Percentiles rank a stretch among this genome's conserved stretches.
phyloP scores from a whole-genome alignment of 2,888 invertebrate genomes.

The Lasioglossum lativentre region DNA sequence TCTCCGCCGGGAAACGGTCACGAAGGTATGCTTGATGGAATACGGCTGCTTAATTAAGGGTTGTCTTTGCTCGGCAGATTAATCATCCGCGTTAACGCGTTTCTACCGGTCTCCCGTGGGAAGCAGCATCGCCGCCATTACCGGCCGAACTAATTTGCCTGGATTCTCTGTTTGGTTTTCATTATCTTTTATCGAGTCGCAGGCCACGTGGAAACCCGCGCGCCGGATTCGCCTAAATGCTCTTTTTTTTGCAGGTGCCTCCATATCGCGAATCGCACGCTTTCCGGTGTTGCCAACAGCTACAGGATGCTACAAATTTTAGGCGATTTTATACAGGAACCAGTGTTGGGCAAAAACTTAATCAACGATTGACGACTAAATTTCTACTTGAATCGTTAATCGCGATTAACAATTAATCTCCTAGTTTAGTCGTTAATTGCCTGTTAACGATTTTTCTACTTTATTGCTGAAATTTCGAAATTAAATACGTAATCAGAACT shows the following conservation, averaged over 20 bases:
- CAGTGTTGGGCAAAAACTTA: no score
- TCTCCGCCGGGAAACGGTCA: constrained; percentile 4
- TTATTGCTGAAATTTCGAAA: no score
- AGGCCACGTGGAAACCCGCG: neutral
- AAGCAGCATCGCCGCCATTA: neutral
- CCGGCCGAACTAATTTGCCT: constrained; percentile 17
- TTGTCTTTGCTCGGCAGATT: constrained; percentile 45
- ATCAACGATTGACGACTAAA: no score
- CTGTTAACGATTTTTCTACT: no score
- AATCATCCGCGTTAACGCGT: constrained; percentile 37
- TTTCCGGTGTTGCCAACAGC: neutral
- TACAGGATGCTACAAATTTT: neutral
- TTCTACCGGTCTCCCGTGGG: neutral
- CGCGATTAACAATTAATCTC: no score
- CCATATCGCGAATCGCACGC: neutral
- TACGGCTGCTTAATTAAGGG: constrained; percentile 43
- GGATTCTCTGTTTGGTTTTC: constrained; percentile 20
- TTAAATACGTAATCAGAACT: no score
- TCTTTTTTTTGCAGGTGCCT: neutral
- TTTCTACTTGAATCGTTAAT: no score
- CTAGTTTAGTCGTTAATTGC: no score
- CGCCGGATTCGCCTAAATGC: neutral
- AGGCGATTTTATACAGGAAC: neutral
- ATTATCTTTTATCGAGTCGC: constrained; percentile 21
- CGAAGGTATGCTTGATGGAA: constrained; percentile 31